A percentile compares a stretch with the other conserved stretches of the same genome.
Evolutionary conservation across 1,140 invertebrate genomes (phyloP).

Genomic region (Cephus cinctus): DNA sequence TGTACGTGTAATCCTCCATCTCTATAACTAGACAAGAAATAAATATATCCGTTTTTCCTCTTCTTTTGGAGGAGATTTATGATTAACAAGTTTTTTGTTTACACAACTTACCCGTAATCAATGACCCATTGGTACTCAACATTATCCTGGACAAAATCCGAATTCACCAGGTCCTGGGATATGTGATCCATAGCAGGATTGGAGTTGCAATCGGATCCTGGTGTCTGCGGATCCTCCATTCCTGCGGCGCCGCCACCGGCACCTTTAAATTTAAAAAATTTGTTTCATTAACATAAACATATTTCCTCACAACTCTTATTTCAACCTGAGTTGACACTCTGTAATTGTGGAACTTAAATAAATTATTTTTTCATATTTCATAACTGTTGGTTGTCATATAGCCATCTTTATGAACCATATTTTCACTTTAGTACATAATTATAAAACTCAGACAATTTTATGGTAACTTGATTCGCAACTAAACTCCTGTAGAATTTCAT

Average conservation of each 20-base stretch:
- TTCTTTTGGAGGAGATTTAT: neutral
- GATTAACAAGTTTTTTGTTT: slow-evolving; percentile 2
- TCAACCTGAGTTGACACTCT: too few relatives aligned
- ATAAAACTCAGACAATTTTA: too few relatives aligned
- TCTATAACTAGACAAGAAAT: slow-evolving; percentile 62
- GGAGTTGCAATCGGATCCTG: slow-evolving; percentile 64
- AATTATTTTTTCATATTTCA: too few relatives aligned
- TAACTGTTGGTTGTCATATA: too few relatives aligned
- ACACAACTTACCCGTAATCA: slow-evolving; percentile 77
- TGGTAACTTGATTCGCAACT: too few relatives aligned
- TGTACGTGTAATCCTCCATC: slow-evolving; percentile 74
- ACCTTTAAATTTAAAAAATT: slow-evolving; percentile 25
- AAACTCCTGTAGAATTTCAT: too few relatives aligned
- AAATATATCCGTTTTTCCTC: neutral
- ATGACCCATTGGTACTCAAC: slow-evolving; percentile 88
- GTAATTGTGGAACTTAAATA: too few relatives aligned
- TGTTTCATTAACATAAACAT: neutral
- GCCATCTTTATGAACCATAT: too few relatives aligned
- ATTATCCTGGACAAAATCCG: slow-evolving; percentile 84
- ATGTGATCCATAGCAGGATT: slow-evolving; percentile 54
- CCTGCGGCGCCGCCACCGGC: slow-evolving; percentile 37
- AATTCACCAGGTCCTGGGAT: slow-evolving; percentile 50
- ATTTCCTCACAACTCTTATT: too few relatives aligned
- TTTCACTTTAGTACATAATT: neutral
- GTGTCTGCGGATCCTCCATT: slow-evolving; percentile 57